Evolutionary conservation across 2,797 vertebrate genomes (phyloP).

Genomic region (Sarcophilus harrisii): DNA sequence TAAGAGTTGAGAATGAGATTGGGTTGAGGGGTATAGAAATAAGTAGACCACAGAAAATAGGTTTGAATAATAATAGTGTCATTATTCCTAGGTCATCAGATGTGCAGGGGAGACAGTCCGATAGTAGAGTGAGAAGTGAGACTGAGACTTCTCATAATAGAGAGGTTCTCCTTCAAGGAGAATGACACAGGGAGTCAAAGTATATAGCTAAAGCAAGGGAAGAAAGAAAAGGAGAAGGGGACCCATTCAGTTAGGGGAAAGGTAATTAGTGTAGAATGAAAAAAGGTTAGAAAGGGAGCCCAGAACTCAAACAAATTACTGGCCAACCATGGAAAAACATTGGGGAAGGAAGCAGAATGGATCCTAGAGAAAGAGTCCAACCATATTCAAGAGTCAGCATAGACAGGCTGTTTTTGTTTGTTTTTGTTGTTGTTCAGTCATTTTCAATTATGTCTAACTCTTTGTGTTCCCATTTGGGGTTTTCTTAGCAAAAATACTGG

Average conservation of each 20-base stretch:
- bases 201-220: not conserved
- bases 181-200: not conserved
- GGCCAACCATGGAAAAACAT: not conserved
- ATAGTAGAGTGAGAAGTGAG: not conserved
- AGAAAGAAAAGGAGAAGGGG: not conserved
- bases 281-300: not conserved
- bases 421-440: not conserved
- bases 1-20: not conserved
- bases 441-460: not conserved
- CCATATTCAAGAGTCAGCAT: not conserved
- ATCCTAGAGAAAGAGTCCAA: not conserved
- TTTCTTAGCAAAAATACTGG: not conserved
- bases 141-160: not conserved
- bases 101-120: too few relatives aligned
- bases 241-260: not conserved
- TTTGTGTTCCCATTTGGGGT: not conserved
- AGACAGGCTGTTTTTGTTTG: not conserved
- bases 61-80: not conserved
- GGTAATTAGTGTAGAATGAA: not conserved
- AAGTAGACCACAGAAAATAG: not conserved
- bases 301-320: not conserved
- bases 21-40: not conserved
- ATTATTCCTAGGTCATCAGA: not conserved
- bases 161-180: not conserved
- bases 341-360: not conserved